Evolutionary conservation across 2,113 vertebrate species (phyloP), one percentile per base, ranked within the genome.

Genomic region (Eurypyga helias): DNA sequence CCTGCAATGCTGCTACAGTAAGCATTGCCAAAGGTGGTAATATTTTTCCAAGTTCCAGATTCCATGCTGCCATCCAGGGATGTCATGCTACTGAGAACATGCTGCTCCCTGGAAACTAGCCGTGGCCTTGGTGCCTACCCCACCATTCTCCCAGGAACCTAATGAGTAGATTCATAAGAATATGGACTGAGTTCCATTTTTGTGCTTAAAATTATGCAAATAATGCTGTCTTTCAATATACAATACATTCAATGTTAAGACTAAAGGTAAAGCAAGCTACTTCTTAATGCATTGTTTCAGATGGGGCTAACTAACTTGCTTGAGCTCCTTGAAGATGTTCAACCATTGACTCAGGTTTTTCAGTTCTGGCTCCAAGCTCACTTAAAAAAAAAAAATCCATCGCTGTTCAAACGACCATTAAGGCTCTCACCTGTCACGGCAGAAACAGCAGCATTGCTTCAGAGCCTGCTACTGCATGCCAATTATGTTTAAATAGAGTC

Each of bases 11-110:
- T 70, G 29, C 29, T 60, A 10, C 0, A 55, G 23, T 17, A 9
- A 43, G 24, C 1, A 14, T 0, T 10, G 8, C n/a, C 24, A 25
- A 28, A 91, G 52, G 25, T 0, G 0, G 34, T 4, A 2, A 2
- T 8, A 13, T 5, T 14, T 73, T 60, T 73, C 3, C 17, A 24
- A 67, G 31, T 34, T 60, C 19, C 43, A 49, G 12, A 20, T 65
- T 67, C 36, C 70, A 17, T 0, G 2, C 41, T 49, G 49, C 51
- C 46, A 46, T 4, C 3, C 60, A 41, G 52, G 58, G 43, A 58
- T 17, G 23, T 49, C 21, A 12, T 20, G 2, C 29, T 34, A n/a
- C 38, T 80, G 26, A 45, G 34, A 54, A 5, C 54, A 77, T 3
- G 7, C 15, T 23, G 52, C 34, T 16, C 17, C 49, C n/a, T 18